Conservation (phyloP, 2,888 invertebrate genomes). For the Catocala sponsa region DNA sequence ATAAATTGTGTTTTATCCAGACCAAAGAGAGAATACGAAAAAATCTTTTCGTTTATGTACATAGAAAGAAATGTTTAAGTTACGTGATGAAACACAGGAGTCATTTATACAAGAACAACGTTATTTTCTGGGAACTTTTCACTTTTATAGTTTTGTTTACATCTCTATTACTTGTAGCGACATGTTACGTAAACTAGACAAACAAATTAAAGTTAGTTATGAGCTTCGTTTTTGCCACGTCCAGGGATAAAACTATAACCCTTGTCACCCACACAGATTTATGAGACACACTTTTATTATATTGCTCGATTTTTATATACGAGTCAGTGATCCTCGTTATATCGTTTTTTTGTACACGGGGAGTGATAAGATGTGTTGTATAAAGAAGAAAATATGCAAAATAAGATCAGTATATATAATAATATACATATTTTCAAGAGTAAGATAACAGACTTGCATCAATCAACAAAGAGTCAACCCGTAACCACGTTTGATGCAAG, state of each 20-base stretch:
- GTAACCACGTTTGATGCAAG: too few relatives aligned
- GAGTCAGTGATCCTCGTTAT: not conserved
- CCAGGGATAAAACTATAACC: constrained; percentile 31
- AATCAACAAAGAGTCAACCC: too few relatives aligned
- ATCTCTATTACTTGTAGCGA: constrained; percentile 22
- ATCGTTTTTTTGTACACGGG: not conserved
- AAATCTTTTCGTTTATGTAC: constrained; percentile 5
- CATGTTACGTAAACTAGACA: constrained; percentile 36
- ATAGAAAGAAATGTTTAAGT: constrained; percentile 8
- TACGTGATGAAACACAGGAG: constrained; percentile 2
- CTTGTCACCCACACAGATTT: constrained; percentile 44
- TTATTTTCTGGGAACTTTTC: constrained; percentile 39
- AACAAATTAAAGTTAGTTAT: constrained; percentile 43
- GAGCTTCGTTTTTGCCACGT: constrained; percentile 21
- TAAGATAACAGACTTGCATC: too few relatives aligned
- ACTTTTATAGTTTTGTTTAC: constrained; percentile 54
- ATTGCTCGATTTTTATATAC: constrained; percentile 25
- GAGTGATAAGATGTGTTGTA: too few relatives aligned
- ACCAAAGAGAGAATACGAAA: constrained; percentile 10
- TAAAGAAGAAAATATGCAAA: too few relatives aligned
- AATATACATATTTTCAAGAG: too few relatives aligned
- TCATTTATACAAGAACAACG: constrained; percentile 18
- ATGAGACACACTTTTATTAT: constrained; percentile 38
- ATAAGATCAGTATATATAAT: too few relatives aligned
- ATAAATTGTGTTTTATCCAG: constrained; percentile 9